Conservation (phyloP, 2,797 vertebrate species). For the Miichthys miiuy region DNA sequence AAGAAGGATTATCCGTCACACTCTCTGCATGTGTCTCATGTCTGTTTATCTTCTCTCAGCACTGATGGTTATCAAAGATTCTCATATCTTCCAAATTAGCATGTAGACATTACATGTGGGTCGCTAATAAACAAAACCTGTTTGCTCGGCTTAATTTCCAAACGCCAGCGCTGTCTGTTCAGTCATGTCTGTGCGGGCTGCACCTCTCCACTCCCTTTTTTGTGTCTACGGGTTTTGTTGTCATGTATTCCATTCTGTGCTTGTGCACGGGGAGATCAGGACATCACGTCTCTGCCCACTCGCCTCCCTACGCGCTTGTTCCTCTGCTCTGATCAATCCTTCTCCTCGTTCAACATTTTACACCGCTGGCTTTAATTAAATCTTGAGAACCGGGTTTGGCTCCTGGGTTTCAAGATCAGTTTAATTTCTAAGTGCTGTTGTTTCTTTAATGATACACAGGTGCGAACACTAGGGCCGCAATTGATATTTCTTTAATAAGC, state of each 20-base stretch:
- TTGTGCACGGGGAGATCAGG: neutral
- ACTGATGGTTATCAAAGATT: neutral
- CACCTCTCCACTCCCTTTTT: neutral
- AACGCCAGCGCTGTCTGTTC: neutral
- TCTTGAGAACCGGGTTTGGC: neutral
- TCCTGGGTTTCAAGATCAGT: conserved; percentile 10
- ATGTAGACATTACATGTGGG: neutral
- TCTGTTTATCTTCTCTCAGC: neutral
- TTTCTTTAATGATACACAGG: conserved; percentile 14
- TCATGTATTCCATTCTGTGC: neutral
- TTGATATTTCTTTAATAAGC: conserved; percentile 29
- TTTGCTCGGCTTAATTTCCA: neutral
- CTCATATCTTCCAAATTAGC: neutral
- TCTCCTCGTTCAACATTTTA: neutral
- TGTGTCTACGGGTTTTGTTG: neutral
- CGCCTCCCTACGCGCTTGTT: neutral
- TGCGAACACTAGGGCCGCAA: conserved; percentile 1
- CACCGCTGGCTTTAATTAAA: conserved; percentile 18
- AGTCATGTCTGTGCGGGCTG: neutral
- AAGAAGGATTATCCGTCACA: neutral
- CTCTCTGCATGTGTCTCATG: neutral
- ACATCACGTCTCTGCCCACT: neutral
- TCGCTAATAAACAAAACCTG: neutral
- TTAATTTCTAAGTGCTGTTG: neutral
- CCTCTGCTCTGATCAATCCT: neutral